Base-by-base conservation (phyloP, 2,888 invertebrate genomes). In the Ormyrus nitidulus region DNA sequence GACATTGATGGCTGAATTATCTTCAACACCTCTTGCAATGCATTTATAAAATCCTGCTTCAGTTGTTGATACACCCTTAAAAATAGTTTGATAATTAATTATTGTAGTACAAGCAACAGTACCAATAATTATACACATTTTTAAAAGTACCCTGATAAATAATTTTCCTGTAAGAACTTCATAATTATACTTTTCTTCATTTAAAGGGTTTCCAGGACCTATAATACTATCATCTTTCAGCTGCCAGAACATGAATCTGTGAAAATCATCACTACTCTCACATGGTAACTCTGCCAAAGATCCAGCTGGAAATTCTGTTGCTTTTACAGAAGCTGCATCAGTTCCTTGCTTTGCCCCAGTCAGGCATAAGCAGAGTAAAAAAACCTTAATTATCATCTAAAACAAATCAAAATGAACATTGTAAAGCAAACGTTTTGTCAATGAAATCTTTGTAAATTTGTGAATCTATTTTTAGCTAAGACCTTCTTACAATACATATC, bases 231-330 rank as follows among this genome's bases (percentile, higher is more conserved):
- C 91, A 74, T 90, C 88, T 5, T 87, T 88, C 85, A 94, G 90
- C 84, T 94, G 91, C 95, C 95, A 95, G 87, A 93, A 94, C 91
- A 93, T 92, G 85, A 95, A 95, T 85, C 93, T 93, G 87, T 94
- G 94, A 83, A 92, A 87, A 83, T 92, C 92, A 87, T 94, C 94
- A 90, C 93, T 94, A 87, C 94, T 94, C 65, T 91, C 91, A 86
- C 95, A 95, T 72, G 92, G 91, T 79, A 95, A 89, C 73, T 93
- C 92, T 56, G 93, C 93, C 75, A 92, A 92, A 71, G 92, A 91
- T 65, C 94, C 94, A 65, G 92, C 92, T 74, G 91, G 88, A 61
- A 94, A 93, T 90, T 94, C 92, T 69, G 87, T 85, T 69, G 91
- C 89, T 79, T 86, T 85, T 79, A 87, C 83, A 44, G 83, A 65